phyloP scores from a whole-genome alignment of 2,888 invertebrate genomes.

The Ommatoiulus sabulosus region DNA sequence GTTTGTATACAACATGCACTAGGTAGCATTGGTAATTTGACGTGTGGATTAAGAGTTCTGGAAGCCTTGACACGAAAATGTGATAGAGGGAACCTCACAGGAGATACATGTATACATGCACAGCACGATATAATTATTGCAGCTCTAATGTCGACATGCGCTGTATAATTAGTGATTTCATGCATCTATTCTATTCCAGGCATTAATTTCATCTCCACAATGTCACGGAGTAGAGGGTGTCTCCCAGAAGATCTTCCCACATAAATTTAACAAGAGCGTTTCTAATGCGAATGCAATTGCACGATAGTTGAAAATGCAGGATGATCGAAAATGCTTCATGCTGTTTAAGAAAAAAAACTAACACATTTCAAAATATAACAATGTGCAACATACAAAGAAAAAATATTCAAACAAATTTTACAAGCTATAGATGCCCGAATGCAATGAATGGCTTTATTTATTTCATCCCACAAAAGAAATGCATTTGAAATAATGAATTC shows the following conservation, averaged over 20 bases:
- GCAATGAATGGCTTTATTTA: too few relatives aligned
- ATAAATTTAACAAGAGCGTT: too few relatives aligned
- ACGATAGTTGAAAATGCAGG: too few relatives aligned
- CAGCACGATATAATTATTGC: background rate
- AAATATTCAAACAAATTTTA: too few relatives aligned
- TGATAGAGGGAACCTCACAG: background rate
- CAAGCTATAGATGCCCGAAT: too few relatives aligned
- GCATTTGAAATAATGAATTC: too few relatives aligned
- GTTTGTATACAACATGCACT: background rate
- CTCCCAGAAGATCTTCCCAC: background rate
- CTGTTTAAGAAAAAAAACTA: too few relatives aligned
- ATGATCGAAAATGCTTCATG: too few relatives aligned
- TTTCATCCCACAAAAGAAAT: too few relatives aligned
- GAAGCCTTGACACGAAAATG: conserved; percentile 10
- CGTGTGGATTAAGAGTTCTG: background rate
- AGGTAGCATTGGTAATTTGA: conserved; percentile 8
- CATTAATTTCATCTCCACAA: background rate
- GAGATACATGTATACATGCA: background rate
- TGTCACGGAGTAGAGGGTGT: background rate
- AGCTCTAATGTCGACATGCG: background rate
- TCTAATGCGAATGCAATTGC: too few relatives aligned
- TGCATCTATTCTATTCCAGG: background rate
- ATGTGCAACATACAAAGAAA: too few relatives aligned
- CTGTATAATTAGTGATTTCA: background rate
- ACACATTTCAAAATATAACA: too few relatives aligned